phyloP scores from a whole-genome alignment of 2,888 invertebrate genomes.

The Folsomia candida region DNA sequence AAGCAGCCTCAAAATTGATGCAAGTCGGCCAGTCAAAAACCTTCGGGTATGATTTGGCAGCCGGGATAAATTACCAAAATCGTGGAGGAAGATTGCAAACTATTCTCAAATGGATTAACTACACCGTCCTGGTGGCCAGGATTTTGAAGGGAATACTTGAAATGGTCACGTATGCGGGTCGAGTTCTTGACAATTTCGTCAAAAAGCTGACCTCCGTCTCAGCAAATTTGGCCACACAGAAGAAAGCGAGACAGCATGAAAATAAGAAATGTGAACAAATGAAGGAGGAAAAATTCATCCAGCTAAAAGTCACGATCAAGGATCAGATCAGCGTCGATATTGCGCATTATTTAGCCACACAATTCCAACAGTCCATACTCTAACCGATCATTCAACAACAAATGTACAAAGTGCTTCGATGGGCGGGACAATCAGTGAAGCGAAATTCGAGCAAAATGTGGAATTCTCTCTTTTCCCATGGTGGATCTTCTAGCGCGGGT shows the following conservation, averaged over 20 bases:
- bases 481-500: too few species aligned
- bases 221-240: background rate
- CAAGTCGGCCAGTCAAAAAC: background rate
- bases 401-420: background rate
- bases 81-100: background rate
- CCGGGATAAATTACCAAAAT: background rate
- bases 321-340: background rate
- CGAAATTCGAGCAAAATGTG: too few species aligned
- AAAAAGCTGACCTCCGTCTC: background rate
- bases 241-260: background rate
- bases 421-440: too few species aligned
- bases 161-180: background rate
- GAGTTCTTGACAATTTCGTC: background rate
- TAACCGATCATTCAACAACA: background rate
- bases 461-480: too few species aligned
- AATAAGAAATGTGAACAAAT: background rate
- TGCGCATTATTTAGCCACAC: background rate
- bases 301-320: background rate
- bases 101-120: background rate
- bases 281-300: background rate
- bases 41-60: background rate
- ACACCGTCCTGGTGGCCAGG: background rate
- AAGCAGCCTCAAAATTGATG: background rate
- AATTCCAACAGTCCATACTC: background rate
- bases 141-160: background rate